Base-by-base conservation (phyloP, 23 tunicate species). In the Diplosoma virens region DNA sequence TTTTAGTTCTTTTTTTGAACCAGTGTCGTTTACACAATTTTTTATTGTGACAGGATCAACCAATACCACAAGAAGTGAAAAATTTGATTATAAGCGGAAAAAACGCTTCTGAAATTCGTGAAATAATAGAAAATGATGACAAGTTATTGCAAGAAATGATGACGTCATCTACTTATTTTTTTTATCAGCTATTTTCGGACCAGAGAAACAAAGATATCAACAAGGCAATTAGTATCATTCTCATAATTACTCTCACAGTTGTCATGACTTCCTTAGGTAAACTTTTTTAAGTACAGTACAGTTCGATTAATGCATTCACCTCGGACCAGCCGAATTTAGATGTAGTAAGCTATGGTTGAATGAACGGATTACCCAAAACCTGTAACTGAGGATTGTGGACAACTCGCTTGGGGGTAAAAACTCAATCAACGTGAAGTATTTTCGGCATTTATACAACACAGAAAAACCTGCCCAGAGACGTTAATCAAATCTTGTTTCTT, bases 201-300 rank as follows among this genome's bases (percentile, higher is more conserved):
- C 84, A 63, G 30, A 52, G 31, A 46, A 88, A 88, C 79, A 47
- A 68, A 53, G 36, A n/a, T 21, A 78, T 88, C 29, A 88, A 88
- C 64, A 65, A 47, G 37, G 76, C 76, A 47, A 77, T 82, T 47
- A 88, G 87, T 45, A 68, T 59, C 26, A 53, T 73, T 2, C 30
- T 87, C 21, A 65, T 79, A 1, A 50, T 83, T 1, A 79, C 73
- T 0, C 68, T 89, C 20, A 70, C 55, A 24, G 61, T 74, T 37
- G 86, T 84, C 25, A 90, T 90, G 89, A 73, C 80, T 11, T 82
- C 96, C 32, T 52, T 89, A 65, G 96, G 96, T 83, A 70, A 89
- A 76, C 59, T 25, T 66, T 7, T 9, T 14, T 7, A 41, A 41
- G 9, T 9, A 41, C 9, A 41, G 14, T 41, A 41, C 9, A 41